Percentiles rank a stretch among this genome's conserved stretches.
phyloP scores from a whole-genome alignment of 2,888 invertebrate species.

The Pseudococcus longispinus region DNA sequence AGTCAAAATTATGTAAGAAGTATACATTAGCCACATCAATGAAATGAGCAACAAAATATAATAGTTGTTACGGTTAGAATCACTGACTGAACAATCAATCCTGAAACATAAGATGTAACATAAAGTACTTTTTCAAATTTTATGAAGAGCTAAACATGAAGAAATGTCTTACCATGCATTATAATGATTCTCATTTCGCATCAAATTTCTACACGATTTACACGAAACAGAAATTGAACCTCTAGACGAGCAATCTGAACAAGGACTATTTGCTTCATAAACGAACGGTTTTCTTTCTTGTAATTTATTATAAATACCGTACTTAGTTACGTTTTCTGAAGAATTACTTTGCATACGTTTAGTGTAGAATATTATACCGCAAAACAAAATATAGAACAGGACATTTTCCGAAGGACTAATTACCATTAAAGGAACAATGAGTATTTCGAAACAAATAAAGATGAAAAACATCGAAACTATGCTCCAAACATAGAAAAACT shows the following conservation, averaged over 20 bases:
- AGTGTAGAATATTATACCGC: background rate
- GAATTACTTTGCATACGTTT: background rate
- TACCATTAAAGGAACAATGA: constrained; percentile 47
- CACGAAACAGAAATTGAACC: background rate
- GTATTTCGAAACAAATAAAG: constrained; percentile 38
- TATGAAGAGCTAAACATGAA: background rate
- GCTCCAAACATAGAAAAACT: constrained; percentile 41
- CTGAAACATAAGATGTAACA: constrained; percentile 19
- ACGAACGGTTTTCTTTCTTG: background rate
- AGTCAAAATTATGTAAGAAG: background rate
- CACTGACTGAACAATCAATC: background rate
- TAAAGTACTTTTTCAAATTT: no score
- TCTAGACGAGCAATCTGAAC: background rate
- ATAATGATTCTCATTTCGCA: background rate
- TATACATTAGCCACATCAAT: background rate
- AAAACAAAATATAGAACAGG: background rate
- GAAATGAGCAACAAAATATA: background rate
- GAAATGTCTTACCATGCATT: constrained; percentile 37
- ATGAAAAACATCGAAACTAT: constrained; percentile 36
- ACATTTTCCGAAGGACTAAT: constrained; percentile 44
- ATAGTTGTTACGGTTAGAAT: background rate
- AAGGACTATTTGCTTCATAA: background rate
- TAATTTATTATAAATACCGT: background rate
- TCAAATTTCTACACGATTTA: background rate
- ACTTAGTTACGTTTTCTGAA: background rate